A percentile compares a stretch with the other conserved stretches of the same genome.
Conservation (phyloP, 1,140 invertebrate genomes). For the Temnothorax nylanderi region DNA sequence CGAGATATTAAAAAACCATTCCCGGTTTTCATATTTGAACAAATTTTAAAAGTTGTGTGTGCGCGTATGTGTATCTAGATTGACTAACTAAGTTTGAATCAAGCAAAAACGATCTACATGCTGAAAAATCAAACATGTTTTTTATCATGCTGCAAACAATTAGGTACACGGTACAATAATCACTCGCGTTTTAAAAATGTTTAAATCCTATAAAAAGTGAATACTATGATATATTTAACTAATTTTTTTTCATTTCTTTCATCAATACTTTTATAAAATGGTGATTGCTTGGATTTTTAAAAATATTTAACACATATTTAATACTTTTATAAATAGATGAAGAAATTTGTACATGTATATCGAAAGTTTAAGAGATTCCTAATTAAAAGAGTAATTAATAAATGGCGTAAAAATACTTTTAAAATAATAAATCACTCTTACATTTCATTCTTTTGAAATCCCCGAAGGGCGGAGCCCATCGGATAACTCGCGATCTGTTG, state of each 20-base stretch:
- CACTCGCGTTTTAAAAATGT: background rate
- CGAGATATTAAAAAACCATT: conserved; percentile 49
- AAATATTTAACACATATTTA: conserved; percentile 5
- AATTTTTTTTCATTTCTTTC: background rate
- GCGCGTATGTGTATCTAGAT: background rate
- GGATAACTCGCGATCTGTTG: background rate
- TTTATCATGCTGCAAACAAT: background rate
- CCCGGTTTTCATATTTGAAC: conserved; percentile 7
- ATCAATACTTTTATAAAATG: background rate
- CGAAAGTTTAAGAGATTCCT: background rate
- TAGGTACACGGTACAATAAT: background rate
- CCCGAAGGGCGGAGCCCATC: conserved; percentile 13
- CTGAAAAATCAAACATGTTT: background rate
- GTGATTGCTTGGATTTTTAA: background rate
- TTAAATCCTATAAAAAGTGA: background rate
- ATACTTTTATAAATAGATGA: background rate
- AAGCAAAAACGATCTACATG: background rate
- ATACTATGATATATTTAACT: background rate
- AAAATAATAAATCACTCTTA: background rate
- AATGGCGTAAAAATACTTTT: background rate
- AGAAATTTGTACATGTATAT: background rate
- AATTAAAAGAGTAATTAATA: background rate
- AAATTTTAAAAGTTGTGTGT: conserved; percentile 8
- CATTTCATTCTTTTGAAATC: background rate
- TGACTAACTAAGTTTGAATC: background rate